These are phyloP conservation scores for Atopsyche davidsoni DNA, from an alignment of 1,140 invertebrate genomes.

Conservation along the genomic window DNA sequence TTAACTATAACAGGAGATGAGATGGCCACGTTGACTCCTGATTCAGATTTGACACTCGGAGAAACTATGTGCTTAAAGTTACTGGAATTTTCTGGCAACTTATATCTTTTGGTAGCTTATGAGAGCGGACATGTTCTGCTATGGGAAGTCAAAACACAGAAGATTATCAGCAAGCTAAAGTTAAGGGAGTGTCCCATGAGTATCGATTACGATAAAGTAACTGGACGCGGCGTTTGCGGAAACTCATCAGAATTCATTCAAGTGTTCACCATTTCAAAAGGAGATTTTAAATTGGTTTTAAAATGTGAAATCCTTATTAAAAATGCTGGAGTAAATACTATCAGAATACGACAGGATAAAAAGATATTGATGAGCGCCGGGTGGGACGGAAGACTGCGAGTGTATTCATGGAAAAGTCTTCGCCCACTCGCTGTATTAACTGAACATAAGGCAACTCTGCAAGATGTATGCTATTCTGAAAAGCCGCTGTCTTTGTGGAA, in stretches of 20 bases:
- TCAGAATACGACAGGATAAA: conserved; percentile 63
- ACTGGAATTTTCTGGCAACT: conserved; percentile 47
- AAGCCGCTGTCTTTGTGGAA: conserved; percentile 57
- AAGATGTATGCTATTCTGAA: conserved; percentile 62
- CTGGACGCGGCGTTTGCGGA: conserved; percentile 58
- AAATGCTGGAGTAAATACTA: conserved; percentile 64
- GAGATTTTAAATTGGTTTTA: conserved; percentile 51
- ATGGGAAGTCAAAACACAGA: conserved; percentile 59
- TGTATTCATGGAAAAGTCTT: conserved; percentile 74
- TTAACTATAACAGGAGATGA: conserved; percentile 52
- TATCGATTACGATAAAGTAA: conserved; percentile 59
- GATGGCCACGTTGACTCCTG: conserved; percentile 41
- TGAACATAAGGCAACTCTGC: conserved; percentile 59
- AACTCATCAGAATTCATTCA: conserved; percentile 55
- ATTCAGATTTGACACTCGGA: conserved; percentile 44
- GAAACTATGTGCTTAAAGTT: conserved; percentile 59
- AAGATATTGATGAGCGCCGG: conserved; percentile 70
- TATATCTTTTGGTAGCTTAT: conserved; percentile 55
- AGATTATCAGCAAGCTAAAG: conserved; percentile 51
- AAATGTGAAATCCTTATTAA: conserved; percentile 57
- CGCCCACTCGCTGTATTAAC: conserved; percentile 67
- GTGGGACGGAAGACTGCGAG: conserved; percentile 68
- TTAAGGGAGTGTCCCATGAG: conserved; percentile 61
- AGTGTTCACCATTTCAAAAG: conserved; percentile 50
- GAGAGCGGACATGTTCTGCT: conserved; percentile 60